A percentile compares a stretch with the other conserved stretches of the same genome.
Conservation (phyloP, 2,888 invertebrate species). For the Andrena praecox region DNA sequence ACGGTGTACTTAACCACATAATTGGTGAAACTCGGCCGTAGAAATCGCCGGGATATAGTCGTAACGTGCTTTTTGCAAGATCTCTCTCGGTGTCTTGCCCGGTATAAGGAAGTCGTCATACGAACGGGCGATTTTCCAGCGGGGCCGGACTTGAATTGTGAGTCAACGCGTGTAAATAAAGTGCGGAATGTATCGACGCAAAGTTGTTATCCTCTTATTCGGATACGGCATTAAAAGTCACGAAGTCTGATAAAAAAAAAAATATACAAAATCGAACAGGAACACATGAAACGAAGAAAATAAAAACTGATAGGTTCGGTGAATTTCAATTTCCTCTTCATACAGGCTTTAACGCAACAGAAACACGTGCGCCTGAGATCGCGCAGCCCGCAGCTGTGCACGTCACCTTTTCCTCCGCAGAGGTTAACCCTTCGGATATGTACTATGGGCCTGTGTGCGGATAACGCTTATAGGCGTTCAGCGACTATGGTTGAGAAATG, state of each 20-base stretch:
- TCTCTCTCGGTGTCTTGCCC: background rate
- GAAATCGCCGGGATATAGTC: slow-evolving; percentile 33
- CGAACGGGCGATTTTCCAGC: background rate
- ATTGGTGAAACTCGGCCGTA: slow-evolving; percentile 47
- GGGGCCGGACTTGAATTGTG: background rate
- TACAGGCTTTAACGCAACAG: background rate
- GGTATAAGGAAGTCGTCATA: background rate
- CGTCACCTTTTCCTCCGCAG: background rate
- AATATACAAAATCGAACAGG: too few relatives aligned
- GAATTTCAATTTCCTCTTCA: background rate
- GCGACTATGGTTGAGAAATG: too few relatives aligned
- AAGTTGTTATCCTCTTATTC: too few relatives aligned
- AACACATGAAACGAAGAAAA: too few relatives aligned
- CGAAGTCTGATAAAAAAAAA: too few relatives aligned
- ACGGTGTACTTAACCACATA: slow-evolving; percentile 15
- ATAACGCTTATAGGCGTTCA: too few relatives aligned
- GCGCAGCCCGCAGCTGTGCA: background rate
- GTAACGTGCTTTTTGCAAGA: slow-evolving; percentile 3
- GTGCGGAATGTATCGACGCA: background rate
- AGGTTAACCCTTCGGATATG: background rate
- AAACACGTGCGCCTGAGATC: background rate
- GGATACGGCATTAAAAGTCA: too few relatives aligned
- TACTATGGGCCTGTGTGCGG: too few relatives aligned
- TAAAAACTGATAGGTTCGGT: too few relatives aligned
- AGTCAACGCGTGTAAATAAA: background rate